phyloP scores from a whole-genome alignment of 2,888 invertebrate species.

The Tineola bisselliella region DNA sequence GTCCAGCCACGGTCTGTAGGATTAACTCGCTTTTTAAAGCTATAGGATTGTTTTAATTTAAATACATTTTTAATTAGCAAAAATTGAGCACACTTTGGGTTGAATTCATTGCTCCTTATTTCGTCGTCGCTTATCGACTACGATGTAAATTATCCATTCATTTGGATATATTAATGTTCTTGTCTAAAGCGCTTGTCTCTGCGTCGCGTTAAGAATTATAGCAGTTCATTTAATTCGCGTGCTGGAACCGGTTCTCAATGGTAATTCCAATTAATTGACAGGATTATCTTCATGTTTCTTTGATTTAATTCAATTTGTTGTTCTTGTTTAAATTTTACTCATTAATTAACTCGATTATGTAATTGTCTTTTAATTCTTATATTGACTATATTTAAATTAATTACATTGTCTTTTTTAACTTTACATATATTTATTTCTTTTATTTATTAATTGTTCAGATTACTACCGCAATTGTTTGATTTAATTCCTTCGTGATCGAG shows the following conservation, averaged over 20 bases:
- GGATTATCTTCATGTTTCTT: slow-evolving; percentile 48
- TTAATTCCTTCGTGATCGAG: slow-evolving; percentile 63
- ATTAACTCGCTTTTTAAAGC: slow-evolving; percentile 55
- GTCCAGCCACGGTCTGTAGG: slow-evolving; percentile 39
- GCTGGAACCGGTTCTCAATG: slow-evolving; percentile 53
- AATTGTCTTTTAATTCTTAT: not conserved
- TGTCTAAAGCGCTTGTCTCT: slow-evolving; percentile 30
- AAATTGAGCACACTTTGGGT: not conserved
- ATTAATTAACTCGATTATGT: slow-evolving; percentile 3
- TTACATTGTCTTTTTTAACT: not conserved
- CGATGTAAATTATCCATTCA: not conserved
- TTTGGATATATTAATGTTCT: slow-evolving; percentile 35
- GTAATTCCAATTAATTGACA: slow-evolving; percentile 67
- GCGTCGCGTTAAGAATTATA: slow-evolving; percentile 21
- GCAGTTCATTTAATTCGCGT: slow-evolving; percentile 33
- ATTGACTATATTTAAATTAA: not conserved
- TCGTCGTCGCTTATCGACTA: too few relatives aligned
- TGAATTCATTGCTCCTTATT: too few relatives aligned
- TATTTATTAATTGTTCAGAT: slow-evolving; percentile 60
- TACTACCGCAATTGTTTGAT: slow-evolving; percentile 60
- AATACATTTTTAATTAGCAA: slow-evolving; percentile 1
- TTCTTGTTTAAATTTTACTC: slow-evolving; percentile 52
- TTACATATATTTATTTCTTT: not conserved
- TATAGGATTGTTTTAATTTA: slow-evolving; percentile 3
- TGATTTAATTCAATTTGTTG: slow-evolving; percentile 63